Base-by-base conservation (phyloP, 2,113 vertebrate genomes). In the Mohoua ochrocephala region DNA sequence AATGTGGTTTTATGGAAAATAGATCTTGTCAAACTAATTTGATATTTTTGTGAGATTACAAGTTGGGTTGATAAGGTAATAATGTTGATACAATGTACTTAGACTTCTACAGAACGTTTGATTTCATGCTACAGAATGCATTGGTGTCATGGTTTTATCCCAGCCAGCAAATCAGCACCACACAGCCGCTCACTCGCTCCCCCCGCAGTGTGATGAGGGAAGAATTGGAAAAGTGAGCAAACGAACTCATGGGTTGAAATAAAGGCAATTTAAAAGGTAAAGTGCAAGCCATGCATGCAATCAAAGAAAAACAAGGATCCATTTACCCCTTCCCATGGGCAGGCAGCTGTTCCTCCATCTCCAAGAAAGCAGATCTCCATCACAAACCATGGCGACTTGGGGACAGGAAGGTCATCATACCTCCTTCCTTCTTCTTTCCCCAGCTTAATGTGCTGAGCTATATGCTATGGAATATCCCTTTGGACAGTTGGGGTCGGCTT, bases 11-110 rank as follows among this genome's bases (percentile, higher is more conserved):
- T 87, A 92, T 70, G 73, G 88, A 92, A 97, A 95, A 95, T 74
- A 95, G 93, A 95, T 96, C 91, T 96, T 97, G 93, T 96, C 95
- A 96, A 95, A 96, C 68, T 95, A 95, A 96, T 97, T 97, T 97
- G 93, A 95, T 96, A 81, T 95, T 96, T 97, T 95, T 92, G 52
- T 82, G 80, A 95, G 95, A 97, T 96, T 95, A 75, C 35, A 78
- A 89, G 77, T 91, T 95, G 41, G 35, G 52, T 56, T 95, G 94
- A 92, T 96, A 96, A 91, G 69, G 91, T 91, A 93, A 87, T 91
- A 95, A 95, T 75, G 61, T 45, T 91, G 84, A 89, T 96, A 94
- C 53, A 88, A 82, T 94, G 52, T 75, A 87, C 39, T 93, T 93
- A 84, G 71, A 65, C 30, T 92, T 30, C 84, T 81, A 60, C 39